Evolutionary conservation across 2,113 vertebrate genomes (phyloP), one percentile per base, ranked within the genome.

Genomic region (Uria lomvia): DNA sequence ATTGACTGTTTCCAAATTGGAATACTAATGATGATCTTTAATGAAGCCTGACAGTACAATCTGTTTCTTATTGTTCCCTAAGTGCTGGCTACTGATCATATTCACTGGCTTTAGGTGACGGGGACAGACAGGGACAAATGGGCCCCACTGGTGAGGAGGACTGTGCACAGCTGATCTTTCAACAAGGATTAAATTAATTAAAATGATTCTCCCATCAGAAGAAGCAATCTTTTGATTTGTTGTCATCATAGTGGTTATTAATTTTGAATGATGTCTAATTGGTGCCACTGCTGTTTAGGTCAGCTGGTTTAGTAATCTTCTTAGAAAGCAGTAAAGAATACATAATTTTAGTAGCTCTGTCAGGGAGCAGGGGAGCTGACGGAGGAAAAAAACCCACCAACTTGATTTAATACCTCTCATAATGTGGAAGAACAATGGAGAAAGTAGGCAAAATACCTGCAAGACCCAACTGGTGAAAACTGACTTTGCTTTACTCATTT

Each of bases 41-140:
- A 99, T 99, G 99, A 99, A 98, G 98, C 98, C 99, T 99, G 99
- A 99, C 99, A 99, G 98, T 98, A 99, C 99, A 99, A 99, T 99
- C 99, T 99, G 99, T 98, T 99, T 98, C 99, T 99, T 97, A 99
- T 99, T 99, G 99, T 99, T 98, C 98, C 98, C 98, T 98, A 99
- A 99, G 98, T 98, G 98, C 97, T 95, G 92, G 98, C 98, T 98
- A 97, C 98, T 98, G 98, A 97, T 98, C 98, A 98, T 98, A 98
- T 98, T 98, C 98, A 97, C 97, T 98, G 95, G 94, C 92, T 97
- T 96, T 96, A 92, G 98, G 97, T 97, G 97, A 97, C 86, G 27
- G 96, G 96, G 94, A 97, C 97, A 97, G 98, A 86, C 97, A 94
- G 92, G 95, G 95, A 98, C 96, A 97, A 98, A 98, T 97, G 97